Conservation (phyloP, 2,888 invertebrate species). For the Anorthoa munda region DNA sequence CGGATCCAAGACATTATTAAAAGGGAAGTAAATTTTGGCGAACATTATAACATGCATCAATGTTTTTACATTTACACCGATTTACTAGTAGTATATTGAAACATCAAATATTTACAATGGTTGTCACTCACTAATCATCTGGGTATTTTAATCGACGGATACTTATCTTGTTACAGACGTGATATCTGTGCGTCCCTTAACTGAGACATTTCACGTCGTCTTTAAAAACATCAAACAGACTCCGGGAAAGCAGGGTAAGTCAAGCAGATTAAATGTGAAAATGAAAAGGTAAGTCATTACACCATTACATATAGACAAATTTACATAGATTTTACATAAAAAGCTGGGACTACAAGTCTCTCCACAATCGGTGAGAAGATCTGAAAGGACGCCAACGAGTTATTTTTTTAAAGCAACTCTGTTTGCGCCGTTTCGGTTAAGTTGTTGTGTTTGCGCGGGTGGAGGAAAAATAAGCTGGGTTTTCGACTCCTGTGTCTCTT, state of each 20-base stretch:
- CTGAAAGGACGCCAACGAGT: neutral
- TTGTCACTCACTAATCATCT: constrained; percentile 65
- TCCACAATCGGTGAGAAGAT: constrained; percentile 33
- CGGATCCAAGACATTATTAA: constrained; percentile 62
- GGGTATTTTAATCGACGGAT: constrained; percentile 22
- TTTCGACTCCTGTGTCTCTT: no score
- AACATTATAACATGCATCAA: constrained; percentile 41
- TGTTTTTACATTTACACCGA: constrained; percentile 23
- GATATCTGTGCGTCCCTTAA: constrained; percentile 10
- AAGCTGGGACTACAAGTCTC: constrained; percentile 44
- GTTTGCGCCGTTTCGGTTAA: no score
- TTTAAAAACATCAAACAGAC: constrained; percentile 48
- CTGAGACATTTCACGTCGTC: constrained; percentile 20
- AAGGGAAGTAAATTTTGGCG: constrained; percentile 15
- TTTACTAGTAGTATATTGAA: constrained; percentile 8
- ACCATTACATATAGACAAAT: constrained; percentile 31
- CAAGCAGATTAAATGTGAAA: constrained; percentile 48
- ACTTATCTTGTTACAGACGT: constrained; percentile 47
- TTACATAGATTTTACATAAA: constrained; percentile 49
- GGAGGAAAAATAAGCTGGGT: no score
- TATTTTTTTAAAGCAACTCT: no score
- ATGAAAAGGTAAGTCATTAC: constrained; percentile 41
- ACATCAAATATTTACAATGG: constrained; percentile 57
- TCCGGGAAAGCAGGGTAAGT: constrained; percentile 51
- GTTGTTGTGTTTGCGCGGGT: no score